Percentiles rank a stretch among this genome's conserved stretches.
Evolutionary conservation across 2,888 invertebrate genomes (phyloP).

Genomic region (Xiphydria camelus): DNA sequence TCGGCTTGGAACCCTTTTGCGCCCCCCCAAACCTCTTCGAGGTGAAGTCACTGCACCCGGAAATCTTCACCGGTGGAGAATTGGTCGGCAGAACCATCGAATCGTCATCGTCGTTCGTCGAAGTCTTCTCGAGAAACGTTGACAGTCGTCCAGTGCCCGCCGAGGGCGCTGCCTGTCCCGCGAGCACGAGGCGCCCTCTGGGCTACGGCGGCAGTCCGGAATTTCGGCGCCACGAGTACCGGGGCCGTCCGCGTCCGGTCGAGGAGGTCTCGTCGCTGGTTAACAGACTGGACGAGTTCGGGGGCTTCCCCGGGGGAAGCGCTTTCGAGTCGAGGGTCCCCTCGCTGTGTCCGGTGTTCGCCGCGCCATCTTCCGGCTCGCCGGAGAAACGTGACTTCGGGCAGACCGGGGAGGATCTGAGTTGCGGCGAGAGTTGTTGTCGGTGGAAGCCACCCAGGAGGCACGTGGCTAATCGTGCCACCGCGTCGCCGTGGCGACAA

Average conservation of each 20-base stretch:
- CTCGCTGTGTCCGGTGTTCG: no score
- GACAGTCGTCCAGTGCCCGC: no score
- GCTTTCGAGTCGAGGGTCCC: neutral
- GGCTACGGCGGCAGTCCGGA: neutral
- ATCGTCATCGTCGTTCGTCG: no score
- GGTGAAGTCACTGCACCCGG: no score
- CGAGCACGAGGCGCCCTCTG: no score
- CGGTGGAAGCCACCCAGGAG: slow-evolving; percentile 28
- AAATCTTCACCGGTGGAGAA: neutral
- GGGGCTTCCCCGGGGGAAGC: no score
- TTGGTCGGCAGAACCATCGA: neutral
- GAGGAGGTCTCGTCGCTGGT: neutral
- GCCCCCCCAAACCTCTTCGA: no score
- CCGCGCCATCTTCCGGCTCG: no score
- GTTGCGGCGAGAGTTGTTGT: slow-evolving; percentile 32
- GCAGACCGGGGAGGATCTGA: slow-evolving; percentile 29
- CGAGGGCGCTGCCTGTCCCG: no score
- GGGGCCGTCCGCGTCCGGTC: neutral
- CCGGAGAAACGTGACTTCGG: neutral
- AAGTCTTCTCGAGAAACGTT: neutral
- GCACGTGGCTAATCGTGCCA: slow-evolving; percentile 50
- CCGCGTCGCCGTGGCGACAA: slow-evolving; percentile 53
- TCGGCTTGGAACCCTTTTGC: neutral
- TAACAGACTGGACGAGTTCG: neutral
- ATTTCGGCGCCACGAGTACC: neutral